Evolutionary conservation across 2,113 vertebrate genomes (phyloP), one percentile per base, ranked within the genome.

Genomic region (Taxidea taxus): DNA sequence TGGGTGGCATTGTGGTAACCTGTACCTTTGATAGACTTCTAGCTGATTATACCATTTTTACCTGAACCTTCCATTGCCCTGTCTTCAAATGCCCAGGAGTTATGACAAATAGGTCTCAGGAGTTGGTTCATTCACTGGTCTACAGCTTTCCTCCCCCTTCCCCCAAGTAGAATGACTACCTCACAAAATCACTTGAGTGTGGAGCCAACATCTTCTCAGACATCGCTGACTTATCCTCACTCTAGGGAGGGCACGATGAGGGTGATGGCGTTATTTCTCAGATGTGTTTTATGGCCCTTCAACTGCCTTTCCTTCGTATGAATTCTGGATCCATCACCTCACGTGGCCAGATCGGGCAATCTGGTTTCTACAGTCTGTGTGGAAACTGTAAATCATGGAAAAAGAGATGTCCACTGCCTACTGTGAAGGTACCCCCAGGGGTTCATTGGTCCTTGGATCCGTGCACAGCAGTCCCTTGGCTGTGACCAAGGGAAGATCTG

Each of bases 1-100:
- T 31, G 2, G 83, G 70, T 80, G 86, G 86, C 94, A 87, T 94
- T 89, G 93, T 0, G 1, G 77, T 87, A 97, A 96, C 56, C 37
- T 49, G 42, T 44, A 39, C 18, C 12, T 82, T 88, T 64, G 70
- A 88, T 86, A 66, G 60, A 37, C 66, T 74, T 90, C 87, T 80
- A 82, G 16, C 37, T 87, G 47, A 66, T 44, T 27, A 60, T 37
- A 74, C 72, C 7, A 91, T 74, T 92, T 94, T 93, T n/a, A 77
- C 56, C 23, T 3, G 62, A 78, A 51, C 29, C 16, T 27, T 64
- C 51, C 5, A 5, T 68, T 1, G 0, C 7, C 72, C 27, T 68
- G 13, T 82, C 6, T 21, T 86, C 64, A 89, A 85, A 91, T 29
- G 11, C 47, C 37, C 8, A 23, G 31, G 23, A 47, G 62, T 64